Base-by-base conservation (phyloP, 2,888 invertebrate genomes). In the Agonopterix alstromeriana region DNA sequence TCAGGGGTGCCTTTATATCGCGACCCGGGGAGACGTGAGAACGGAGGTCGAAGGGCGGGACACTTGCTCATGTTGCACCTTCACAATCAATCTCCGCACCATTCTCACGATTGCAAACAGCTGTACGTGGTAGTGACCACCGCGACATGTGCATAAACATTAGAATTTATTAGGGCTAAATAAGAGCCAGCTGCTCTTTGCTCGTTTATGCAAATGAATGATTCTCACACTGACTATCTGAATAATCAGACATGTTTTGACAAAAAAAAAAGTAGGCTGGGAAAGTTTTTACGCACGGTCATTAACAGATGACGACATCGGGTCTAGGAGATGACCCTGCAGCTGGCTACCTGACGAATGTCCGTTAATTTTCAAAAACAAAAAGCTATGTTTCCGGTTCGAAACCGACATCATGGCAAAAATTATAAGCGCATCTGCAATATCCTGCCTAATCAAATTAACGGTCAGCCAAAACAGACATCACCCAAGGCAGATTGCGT, bases 31-130 rank as follows among this genome's bases (percentile, higher is more conserved):
- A 27, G 67, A 80, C 82, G 84, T 83, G 88, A 83, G 87, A 88
- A 85, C 75, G 63, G 68, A 73, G 77, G 67, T 70, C 73, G 66
- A 73, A 78, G 81, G 82, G 82, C 78, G 77, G 75, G 68, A 67
- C 87, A 87, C 86, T 86, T 86, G 86, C 72, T 82, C 73, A 56
- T 53, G 56, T 79, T 77, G 83, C 87, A 87, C 86, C 82, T 85
- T 80, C 76, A 67, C 58, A 53, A 59, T 61, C 60, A 56, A 10
- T n/a, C 38, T 12, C 8, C 51, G 48, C 53, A 60, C 63, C 61
- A 77, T 86, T 88, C 86, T 84, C 87, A 88, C 85, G 82, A 78
- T 66, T 63, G 70, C 70, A 51, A 73, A 70, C 77, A 78, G 78
- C 75, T 77, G 78, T 67, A 65, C 54, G 52, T 55, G 65, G 57